Evolutionary conservation across 2,797 vertebrate genomes (phyloP), one percentile per base, ranked within the genome.

Genomic region (Hyperoplus lanceolatus): DNA sequence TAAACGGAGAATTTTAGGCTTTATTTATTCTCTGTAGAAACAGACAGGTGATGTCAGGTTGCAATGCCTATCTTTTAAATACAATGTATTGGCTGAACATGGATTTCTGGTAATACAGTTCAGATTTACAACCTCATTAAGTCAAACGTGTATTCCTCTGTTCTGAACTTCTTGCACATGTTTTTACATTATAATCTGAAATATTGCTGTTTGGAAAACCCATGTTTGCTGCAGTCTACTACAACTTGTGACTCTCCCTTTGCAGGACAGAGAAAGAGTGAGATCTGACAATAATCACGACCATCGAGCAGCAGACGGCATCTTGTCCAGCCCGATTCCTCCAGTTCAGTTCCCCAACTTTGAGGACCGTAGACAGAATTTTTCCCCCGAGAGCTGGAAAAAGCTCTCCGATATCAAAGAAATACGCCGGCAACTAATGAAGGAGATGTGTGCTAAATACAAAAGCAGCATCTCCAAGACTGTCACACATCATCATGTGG

Each of bases 381-480:
- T 3, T 29, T 29, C 2, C 2, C 29, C 3, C 3, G 29, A 29
- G 29, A 29, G 29, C 29, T 29, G 29, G 95, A 85, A 64, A 58
- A 87, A 77, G 29, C 93, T 97, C 56, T 93, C 94, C 0, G 73
- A 80, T 45, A 90, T 94, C 39, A 93, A 97, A 88, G 91, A 90
- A 49, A 93, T 95, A 43, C 96, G 98, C 2, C 95, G 95, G 69
- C 86, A 81, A 8, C 90, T 97, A 68, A 95, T 98, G 93, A 95
- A 88, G 15, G 96, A 97, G 67, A 96, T 97, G 1, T 99, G 98
- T 1, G 93, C 95, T 5, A 97, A 97, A 85, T 98, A 97, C 89
- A 95, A 96, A 63, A 96, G 96, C 91, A 96, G 94, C 84, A 96
- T 93, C 60, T 92, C 92, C 10, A 92, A 92, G 68, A 95, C 95